Evolutionary conservation across 2,797 vertebrate genomes (phyloP).

Genomic region (Myripristis jacobus): DNA sequence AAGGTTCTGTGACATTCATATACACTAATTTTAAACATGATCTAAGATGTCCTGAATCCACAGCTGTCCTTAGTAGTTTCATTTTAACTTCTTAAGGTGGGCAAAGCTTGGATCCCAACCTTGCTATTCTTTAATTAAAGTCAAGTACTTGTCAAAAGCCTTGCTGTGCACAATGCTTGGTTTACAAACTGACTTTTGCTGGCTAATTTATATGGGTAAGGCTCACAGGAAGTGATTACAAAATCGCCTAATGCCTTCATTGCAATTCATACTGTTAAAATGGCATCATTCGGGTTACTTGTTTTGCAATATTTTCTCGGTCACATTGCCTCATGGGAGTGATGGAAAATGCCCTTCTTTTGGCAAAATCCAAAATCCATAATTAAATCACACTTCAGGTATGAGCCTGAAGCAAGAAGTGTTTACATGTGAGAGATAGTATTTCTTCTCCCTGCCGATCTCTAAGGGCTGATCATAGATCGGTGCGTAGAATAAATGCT

Average conservation of each 20-base stretch:
- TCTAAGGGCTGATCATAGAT: no score
- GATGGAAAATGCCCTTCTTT: conserved; percentile 22
- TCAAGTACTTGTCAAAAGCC: conserved; percentile 12
- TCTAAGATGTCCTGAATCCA: background rate
- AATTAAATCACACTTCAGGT: conserved; percentile 45
- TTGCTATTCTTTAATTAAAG: conserved; percentile 6
- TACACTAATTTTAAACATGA: background rate
- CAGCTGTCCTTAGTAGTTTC: background rate
- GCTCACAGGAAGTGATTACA: background rate
- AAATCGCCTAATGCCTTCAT: conserved; percentile 29
- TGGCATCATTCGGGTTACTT: conserved; percentile 29
- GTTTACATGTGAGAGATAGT: no score
- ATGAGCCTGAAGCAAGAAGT: no score
- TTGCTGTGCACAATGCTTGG: background rate
- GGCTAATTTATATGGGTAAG: conserved; percentile 9
- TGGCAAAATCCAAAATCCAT: conserved; percentile 37
- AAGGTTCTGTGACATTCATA: background rate
- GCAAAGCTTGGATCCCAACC: background rate
- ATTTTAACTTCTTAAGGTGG: background rate
- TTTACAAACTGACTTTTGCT: conserved; percentile 15
- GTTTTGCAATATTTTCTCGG: conserved; percentile 42
- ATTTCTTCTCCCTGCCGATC: no score
- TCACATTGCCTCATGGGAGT: conserved; percentile 26
- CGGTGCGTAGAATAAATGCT: no score
- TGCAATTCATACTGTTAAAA: conserved; percentile 29